A percentile compares a stretch with the other conserved stretches of the same genome.
Conservation (phyloP, 2,797 vertebrate genomes). For the Pseudomugil tenellus region DNA sequence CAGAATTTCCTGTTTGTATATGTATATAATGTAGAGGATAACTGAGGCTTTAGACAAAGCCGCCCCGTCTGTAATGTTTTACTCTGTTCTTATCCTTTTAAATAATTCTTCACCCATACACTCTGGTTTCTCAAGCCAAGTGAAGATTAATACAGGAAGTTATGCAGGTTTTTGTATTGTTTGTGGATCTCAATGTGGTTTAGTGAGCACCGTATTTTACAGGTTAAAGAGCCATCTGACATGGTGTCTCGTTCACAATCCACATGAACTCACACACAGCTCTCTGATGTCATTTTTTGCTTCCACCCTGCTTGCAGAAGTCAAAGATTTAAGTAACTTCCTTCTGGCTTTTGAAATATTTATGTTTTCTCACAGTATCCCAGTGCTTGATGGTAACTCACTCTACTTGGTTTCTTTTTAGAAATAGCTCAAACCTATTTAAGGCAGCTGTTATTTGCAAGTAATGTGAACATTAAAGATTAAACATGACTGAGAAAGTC, state of each 20-base stretch:
- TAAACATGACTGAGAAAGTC: background rate
- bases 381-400: background rate
- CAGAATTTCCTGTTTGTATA: too few species aligned
- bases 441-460: background rate
- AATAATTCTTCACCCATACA: too few species aligned
- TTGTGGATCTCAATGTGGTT: background rate
- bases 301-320: background rate
- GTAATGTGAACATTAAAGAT: too few species aligned
- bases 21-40: too few species aligned
- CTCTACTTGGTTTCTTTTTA: background rate
- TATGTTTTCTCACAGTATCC: background rate
- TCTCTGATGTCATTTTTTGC: background rate
- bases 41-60: too few species aligned
- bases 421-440: background rate
- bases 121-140: background rate
- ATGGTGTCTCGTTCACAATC: too few species aligned
- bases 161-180: background rate
- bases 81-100: too few species aligned
- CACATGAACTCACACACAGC: background rate
- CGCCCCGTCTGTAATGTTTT: background rate
- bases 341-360: background rate
- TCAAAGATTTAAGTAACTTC: background rate
- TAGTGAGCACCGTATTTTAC: background rate
- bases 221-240: background rate
- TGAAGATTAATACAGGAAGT: background rate